These are phyloP conservation scores for Apamea crenata DNA, from an alignment of 2,888 invertebrate genomes.

Conservation along the genomic window DNA sequence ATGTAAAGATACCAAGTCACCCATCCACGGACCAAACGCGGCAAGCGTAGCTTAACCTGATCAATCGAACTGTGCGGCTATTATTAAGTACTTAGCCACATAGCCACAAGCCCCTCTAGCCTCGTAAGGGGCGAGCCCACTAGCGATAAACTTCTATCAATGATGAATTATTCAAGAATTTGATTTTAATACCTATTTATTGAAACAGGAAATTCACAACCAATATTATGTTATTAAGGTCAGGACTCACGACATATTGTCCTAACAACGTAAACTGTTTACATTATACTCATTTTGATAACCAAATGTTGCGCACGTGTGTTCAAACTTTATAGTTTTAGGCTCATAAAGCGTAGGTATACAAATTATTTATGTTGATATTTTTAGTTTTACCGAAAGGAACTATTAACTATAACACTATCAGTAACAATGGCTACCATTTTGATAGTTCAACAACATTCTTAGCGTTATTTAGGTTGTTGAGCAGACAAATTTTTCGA, in stretches of 20 bases:
- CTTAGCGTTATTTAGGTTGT: too few species aligned
- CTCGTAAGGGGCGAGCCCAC: too few species aligned
- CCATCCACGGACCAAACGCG: too few species aligned
- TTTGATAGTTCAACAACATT: too few species aligned
- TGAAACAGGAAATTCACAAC: constrained; percentile 41
- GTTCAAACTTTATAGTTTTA: constrained; percentile 49
- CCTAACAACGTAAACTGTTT: constrained; percentile 57
- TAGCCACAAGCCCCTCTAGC: too few species aligned
- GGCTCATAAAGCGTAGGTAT: neutral
- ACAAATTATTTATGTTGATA: constrained; percentile 17
- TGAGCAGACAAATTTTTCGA: too few species aligned
- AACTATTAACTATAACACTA: too few species aligned
- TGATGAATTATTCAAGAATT: neutral
- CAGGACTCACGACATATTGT: constrained; percentile 55
- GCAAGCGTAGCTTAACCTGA: too few species aligned
- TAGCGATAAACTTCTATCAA: neutral
- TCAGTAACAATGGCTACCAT: neutral
- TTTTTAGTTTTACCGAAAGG: constrained; percentile 20
- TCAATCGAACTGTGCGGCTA: too few species aligned
- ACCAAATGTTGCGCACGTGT: constrained; percentile 58
- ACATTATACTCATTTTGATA: constrained; percentile 48
- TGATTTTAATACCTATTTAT: neutral
- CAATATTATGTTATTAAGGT: constrained; percentile 49
- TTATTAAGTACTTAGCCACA: too few species aligned
- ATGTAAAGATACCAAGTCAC: too few species aligned